Evolutionary conservation across 2,113 vertebrate genomes (phyloP), one percentile per base, ranked within the genome.

Genomic region (Pampusana beccarii): DNA sequence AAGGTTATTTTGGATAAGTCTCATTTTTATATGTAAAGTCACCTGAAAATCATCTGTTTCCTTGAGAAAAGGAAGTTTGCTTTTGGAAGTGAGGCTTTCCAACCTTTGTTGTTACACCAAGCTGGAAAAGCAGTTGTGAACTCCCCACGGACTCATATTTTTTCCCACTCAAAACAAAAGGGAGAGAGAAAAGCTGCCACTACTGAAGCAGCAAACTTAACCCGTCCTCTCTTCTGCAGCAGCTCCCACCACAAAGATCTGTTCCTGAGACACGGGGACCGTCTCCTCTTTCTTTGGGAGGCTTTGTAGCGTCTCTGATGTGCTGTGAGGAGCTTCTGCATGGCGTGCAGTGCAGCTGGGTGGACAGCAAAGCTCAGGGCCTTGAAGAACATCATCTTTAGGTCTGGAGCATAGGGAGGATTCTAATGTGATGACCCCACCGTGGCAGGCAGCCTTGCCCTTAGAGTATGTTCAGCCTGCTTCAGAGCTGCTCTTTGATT

Each of bases 61-160:
- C 26, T n/a, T 58, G 50, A 61, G 57, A 56, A 79, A 87, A 81
- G 38, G 23, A 77, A 83, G 78, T 58, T 60, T 91, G 60, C 69
- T 56, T 91, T 93, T 81, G 65, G 57, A 89, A 95, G 74, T 92
- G 77, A 91, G 69, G 21, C 84, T 92, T 84, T 40, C 67, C 80
- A 91, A 28, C 64, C 50, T 77, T 58, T 88, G 54, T 73, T 24
- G 7, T 72, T 66, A 29, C 20, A 74, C 11, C 38, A 86, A 86
- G 86, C 75, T 91, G 80, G 83, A 90, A 92, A 92, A 96, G 74
- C 74, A 86, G 24, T 25, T 72, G 33, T 31, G 62, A 90, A 36
- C 21, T 71, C 73, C 74, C 74, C 64, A 10, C 36, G 36, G 48
- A 44, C 28, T 64, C 28, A 0, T 26, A 19, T 72, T 92, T 88